phyloP scores from a whole-genome alignment of 2,888 invertebrate genomes.

The Cheilosia pagana region DNA sequence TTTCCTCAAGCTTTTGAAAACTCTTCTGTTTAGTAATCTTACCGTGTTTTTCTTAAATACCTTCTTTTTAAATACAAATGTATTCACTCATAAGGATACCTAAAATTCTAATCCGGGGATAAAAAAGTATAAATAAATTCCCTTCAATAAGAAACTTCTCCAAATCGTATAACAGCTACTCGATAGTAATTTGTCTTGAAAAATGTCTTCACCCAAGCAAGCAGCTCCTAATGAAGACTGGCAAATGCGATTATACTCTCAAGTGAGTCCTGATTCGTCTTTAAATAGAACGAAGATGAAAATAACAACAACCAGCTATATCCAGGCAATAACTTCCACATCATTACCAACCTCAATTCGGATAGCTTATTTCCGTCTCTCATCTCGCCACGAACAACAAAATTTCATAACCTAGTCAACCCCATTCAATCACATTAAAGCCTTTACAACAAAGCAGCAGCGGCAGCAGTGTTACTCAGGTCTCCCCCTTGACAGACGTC shows the following conservation, averaged over 20 bases:
- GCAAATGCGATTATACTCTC: conserved; percentile 32
- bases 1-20: too few relatives aligned
- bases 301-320: not conserved
- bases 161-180: too few relatives aligned
- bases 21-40: too few relatives aligned
- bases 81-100: too few relatives aligned
- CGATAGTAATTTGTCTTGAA: too few relatives aligned
- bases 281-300: conserved; percentile 14
- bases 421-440: not conserved
- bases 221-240: conserved; percentile 2
- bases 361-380: not conserved
- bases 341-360: conserved; percentile 24
- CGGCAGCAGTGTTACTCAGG: not conserved
- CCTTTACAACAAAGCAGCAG: not conserved
- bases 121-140: too few relatives aligned
- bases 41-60: too few relatives aligned
- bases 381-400: not conserved
- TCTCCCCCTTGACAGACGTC: conserved; percentile 33
- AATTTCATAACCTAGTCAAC: conserved; percentile 28
- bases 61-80: too few relatives aligned
- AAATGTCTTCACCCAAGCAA: too few relatives aligned
- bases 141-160: too few relatives aligned
- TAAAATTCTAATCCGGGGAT: too few relatives aligned
- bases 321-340: conserved; percentile 29
- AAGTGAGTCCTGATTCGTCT: conserved; percentile 33